A percentile compares a stretch with the other conserved stretches of the same genome.
These are phyloP conservation scores for Shargacucullia verbasci DNA, from an alignment of 2,888 invertebrate genomes.

Conservation along the genomic window DNA sequence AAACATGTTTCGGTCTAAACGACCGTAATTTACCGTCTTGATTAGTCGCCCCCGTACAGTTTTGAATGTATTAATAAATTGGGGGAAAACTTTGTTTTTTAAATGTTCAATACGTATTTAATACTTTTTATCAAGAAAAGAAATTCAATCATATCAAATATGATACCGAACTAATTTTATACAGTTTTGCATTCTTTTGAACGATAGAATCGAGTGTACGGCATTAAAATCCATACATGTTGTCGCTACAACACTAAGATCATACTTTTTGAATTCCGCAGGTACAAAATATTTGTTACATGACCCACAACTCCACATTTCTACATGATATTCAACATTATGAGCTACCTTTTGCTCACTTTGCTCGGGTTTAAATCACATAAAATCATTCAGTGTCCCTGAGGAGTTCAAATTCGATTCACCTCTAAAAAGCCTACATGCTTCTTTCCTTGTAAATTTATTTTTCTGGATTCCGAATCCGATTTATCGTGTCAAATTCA, in stretches of 20 bases:
- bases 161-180: no score
- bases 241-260: no score
- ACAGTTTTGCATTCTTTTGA: no score
- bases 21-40: constrained; percentile 35
- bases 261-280: no score
- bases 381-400: constrained; percentile 14
- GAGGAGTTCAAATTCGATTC: constrained; percentile 32
- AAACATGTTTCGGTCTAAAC: constrained; percentile 20
- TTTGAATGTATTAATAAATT: constrained; percentile 17
- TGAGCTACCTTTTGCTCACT: neutral
- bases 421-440: constrained; percentile 8
- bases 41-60: constrained; percentile 36
- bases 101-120: no score
- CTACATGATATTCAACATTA: neutral
- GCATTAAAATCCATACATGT: no score
- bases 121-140: no score
- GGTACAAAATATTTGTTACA: neutral
- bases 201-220: no score
- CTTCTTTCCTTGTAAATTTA: constrained; percentile 11
- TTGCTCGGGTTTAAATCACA: constrained; percentile 10
- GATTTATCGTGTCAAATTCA: constrained; percentile 15
- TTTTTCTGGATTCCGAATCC: constrained; percentile 9
- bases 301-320: neutral
- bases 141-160: no score
- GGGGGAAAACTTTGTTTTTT: constrained; percentile 1